Conservation (phyloP, 1,140 invertebrate genomes). For the Maniola jurtina region DNA sequence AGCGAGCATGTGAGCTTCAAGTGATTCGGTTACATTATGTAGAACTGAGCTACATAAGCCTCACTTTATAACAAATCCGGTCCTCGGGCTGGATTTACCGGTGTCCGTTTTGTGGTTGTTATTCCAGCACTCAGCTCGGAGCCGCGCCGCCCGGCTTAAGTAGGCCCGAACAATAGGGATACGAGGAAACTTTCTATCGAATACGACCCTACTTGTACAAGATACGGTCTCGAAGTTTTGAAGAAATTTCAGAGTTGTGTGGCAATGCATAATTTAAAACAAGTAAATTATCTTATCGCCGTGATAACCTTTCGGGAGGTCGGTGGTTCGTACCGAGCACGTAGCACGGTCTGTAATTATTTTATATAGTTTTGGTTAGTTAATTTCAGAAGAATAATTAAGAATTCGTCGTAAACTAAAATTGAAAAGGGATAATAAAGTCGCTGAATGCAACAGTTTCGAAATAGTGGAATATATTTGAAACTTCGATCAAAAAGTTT, state of each 20-base stretch:
- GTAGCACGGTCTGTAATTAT: too few species aligned
- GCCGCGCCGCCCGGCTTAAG: slow-evolving; percentile 52
- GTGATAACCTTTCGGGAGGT: too few species aligned
- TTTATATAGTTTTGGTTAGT: too few species aligned
- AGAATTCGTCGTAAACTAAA: too few species aligned
- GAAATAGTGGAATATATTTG: too few species aligned
- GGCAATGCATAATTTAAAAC: background rate
- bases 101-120: slow-evolving; percentile 64
- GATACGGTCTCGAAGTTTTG: background rate
- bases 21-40: slow-evolving; percentile 53
- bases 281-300: too few species aligned
- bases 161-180: slow-evolving; percentile 38
- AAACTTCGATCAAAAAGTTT: too few species aligned
- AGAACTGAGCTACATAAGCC: slow-evolving; percentile 57
- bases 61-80: slow-evolving; percentile 65
- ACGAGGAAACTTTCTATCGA: slow-evolving; percentile 12
- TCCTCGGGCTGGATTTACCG: slow-evolving; percentile 55
- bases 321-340: too few species aligned
- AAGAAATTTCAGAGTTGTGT: background rate
- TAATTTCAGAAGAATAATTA: too few species aligned
- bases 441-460: too few species aligned
- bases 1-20: slow-evolving; percentile 47
- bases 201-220: slow-evolving; percentile 5
- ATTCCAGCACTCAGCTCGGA: slow-evolving; percentile 47
- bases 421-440: too few species aligned